These are phyloP conservation scores for Prionchulus punctatus DNA, from an alignment of 2,888 invertebrate genomes.

Conservation along the genomic window DNA sequence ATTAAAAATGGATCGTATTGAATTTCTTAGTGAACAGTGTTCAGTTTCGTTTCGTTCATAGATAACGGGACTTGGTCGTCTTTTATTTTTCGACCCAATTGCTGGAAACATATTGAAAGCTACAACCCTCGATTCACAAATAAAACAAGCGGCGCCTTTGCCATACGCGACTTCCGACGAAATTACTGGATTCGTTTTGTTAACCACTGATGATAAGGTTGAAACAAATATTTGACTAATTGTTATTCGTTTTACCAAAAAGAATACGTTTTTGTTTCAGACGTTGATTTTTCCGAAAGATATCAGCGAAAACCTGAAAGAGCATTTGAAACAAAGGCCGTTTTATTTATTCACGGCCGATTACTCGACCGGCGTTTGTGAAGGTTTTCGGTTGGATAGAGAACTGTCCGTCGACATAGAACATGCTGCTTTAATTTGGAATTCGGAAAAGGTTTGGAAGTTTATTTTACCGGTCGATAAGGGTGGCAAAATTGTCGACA, in stretches of 20 bases:
- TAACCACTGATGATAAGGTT: no score
- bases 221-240: no score
- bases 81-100: conserved; percentile 75
- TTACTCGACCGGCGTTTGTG: no score
- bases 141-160: conserved; percentile 57
- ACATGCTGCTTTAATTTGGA: neutral
- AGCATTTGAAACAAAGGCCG: no score
- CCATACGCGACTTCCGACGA: conserved; percentile 54
- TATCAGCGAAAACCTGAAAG: no score
- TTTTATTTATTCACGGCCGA: neutral
- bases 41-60: neutral
- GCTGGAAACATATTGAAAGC: conserved; percentile 44
- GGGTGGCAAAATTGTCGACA: conserved; percentile 19
- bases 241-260: no score
- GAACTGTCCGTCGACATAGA: neutral
- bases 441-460: conserved; percentile 15
- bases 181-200: conserved; percentile 58
- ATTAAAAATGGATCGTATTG: no score
- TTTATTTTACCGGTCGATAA: conserved; percentile 17
- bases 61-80: conserved; percentile 45
- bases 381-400: neutral
- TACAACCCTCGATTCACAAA: conserved; percentile 46
- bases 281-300: neutral
- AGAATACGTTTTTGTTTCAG: no score
- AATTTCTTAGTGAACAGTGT: neutral